phyloP scores from a whole-genome alignment of 2,113 vertebrate genomes.

The Eretmodus cyanostictus region DNA sequence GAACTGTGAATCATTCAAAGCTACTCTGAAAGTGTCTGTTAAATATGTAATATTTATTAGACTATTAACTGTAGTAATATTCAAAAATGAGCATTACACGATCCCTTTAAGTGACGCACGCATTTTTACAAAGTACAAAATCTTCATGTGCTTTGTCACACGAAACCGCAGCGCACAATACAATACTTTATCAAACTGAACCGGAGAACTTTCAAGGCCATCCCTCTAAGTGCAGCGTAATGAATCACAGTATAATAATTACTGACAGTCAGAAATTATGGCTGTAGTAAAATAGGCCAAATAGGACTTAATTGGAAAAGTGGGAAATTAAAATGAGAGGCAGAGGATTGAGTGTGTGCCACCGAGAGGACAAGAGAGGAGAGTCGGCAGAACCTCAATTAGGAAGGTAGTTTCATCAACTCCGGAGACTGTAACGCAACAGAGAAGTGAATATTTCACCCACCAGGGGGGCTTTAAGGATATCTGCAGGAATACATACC shows the following conservation, averaged over 20 bases:
- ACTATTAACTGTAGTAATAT: not conserved
- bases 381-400: slow-evolving; percentile 57
- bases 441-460: slow-evolving; percentile 73
- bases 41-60: not conserved
- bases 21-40: not conserved
- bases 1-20: not conserved
- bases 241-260: not conserved
- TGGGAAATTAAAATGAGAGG: not conserved
- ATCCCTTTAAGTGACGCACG: not conserved
- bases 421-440: slow-evolving; percentile 67
- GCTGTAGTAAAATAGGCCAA: not conserved
- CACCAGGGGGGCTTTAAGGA: slow-evolving; percentile 76
- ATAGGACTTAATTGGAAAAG: not conserved
- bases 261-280: not conserved
- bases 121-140: not conserved
- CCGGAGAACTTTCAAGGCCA: not conserved
- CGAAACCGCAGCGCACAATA: not conserved
- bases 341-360: not conserved
- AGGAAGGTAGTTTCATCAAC: slow-evolving; percentile 73
- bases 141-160: not conserved
- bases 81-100: not conserved
- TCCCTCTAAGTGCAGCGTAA: not conserved
- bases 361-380: not conserved
- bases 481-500: slow-evolving; percentile 61
- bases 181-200: not conserved